Conservation (phyloP, 2,888 invertebrate species). For the Drosophila prolongata region DNA sequence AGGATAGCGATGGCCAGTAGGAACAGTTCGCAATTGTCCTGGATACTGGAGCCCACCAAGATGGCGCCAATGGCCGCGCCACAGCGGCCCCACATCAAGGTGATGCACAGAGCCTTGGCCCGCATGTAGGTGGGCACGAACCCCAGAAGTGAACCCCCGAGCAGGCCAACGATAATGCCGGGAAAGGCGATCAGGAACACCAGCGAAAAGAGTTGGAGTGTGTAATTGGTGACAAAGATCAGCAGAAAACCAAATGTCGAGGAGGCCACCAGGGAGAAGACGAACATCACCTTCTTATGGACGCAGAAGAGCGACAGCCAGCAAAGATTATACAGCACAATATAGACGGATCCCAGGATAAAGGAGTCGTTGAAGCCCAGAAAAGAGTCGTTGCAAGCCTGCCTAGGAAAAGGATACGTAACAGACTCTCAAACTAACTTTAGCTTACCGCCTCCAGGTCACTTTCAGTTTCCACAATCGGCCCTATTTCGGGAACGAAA, state of each 20-base stretch:
- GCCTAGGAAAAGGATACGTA: not conserved
- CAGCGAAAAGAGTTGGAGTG: constrained; percentile 37
- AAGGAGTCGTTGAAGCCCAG: constrained; percentile 58
- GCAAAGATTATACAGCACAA: constrained; percentile 50
- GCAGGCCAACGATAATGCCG: constrained; percentile 50
- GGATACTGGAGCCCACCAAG: constrained; percentile 48
- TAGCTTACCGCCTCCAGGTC: constrained; percentile 42
- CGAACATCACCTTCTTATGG: constrained; percentile 55
- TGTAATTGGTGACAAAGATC: constrained; percentile 29
- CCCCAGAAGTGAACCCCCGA: constrained; percentile 59
- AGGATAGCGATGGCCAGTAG: constrained; percentile 48
- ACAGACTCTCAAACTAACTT: too few species aligned
- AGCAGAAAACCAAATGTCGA: constrained; percentile 49
- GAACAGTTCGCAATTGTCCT: constrained; percentile 48
- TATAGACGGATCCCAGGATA: constrained; percentile 49
- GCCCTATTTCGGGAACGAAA: constrained; percentile 10
- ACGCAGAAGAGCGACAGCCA: constrained; percentile 49
- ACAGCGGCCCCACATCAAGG: constrained; percentile 60
- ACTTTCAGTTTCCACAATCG: constrained; percentile 34
- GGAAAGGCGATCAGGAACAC: constrained; percentile 58
- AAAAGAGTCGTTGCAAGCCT: constrained; percentile 60
- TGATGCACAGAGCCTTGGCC: constrained; percentile 64
- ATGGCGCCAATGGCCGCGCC: constrained; percentile 58
- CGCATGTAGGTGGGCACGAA: constrained; percentile 64
- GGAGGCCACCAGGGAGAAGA: constrained; percentile 42